Percentiles rank a stretch among this genome's conserved stretches.
These are phyloP conservation scores for Cordilura impudica DNA, from an alignment of 2,888 invertebrate species.

Conservation along the genomic window DNA sequence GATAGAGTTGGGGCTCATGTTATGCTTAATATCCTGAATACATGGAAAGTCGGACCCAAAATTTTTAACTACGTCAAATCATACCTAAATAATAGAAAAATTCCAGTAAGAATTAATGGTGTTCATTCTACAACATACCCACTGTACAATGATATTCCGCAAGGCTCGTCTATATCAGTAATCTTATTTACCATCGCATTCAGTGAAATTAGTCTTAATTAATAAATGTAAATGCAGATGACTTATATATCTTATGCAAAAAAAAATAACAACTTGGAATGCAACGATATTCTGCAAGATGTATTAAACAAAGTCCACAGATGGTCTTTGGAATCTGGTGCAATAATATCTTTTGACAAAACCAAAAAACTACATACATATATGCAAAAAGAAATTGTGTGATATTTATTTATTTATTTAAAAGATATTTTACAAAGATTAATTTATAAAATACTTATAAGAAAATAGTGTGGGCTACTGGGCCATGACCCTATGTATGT, in stretches of 20 bases:
- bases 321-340: conserved; percentile 3
- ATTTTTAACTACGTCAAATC: conserved; percentile 19
- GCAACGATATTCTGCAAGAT: not conserved
- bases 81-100: conserved; percentile 9
- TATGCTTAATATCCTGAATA: conserved; percentile 5
- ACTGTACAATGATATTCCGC: conserved; percentile 31
- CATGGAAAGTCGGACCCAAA: conserved; percentile 4
- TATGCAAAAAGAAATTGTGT: not conserved
- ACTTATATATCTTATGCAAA: conserved; percentile 49
- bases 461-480: too few relatives aligned
- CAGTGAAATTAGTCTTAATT: conserved; percentile 34
- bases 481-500: too few relatives aligned
- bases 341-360: conserved; percentile 12
- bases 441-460: too few relatives aligned
- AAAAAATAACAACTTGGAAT: not conserved
- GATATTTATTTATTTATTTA: too few relatives aligned
- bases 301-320: not conserved
- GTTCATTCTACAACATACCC: not conserved
- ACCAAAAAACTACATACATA: not conserved
- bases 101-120: not conserved
- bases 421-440: too few relatives aligned
- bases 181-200: conserved; percentile 49
- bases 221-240: conserved; percentile 55
- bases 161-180: conserved; percentile 33
- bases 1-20: conserved; percentile 50